These are phyloP conservation scores for Emesis russula DNA, from an alignment of 2,888 invertebrate genomes.

Conservation along the genomic window DNA sequence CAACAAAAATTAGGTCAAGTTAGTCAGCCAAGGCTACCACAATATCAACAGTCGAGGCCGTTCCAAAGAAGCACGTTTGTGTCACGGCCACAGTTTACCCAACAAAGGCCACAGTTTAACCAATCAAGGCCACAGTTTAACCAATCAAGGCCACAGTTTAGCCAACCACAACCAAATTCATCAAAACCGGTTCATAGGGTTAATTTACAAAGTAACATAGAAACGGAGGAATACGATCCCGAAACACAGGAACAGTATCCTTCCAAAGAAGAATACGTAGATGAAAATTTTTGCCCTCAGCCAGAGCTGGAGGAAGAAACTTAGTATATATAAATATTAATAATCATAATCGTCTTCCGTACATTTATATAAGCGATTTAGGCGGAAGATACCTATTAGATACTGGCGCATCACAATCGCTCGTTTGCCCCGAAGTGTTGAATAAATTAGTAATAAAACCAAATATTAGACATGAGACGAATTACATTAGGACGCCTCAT, in stretches of 20 bases:
- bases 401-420: slow-evolving; percentile 63
- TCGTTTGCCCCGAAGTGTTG: background rate
- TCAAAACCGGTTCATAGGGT: background rate
- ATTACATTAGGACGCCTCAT: background rate
- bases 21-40: too few species aligned
- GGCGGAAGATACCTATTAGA: slow-evolving; percentile 63
- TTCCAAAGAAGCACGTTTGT: too few species aligned
- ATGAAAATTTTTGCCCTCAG: too few species aligned
- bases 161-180: background rate
- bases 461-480: background rate
- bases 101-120: too few species aligned
- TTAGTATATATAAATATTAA: slow-evolving; percentile 33
- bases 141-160: too few species aligned
- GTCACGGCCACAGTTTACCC: too few species aligned
- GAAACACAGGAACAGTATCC: background rate
- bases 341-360: slow-evolving; percentile 47
- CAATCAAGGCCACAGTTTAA: too few species aligned
- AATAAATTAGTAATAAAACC: background rate
- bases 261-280: too few species aligned
- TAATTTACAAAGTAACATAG: background rate
- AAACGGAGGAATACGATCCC: slow-evolving; percentile 4
- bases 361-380: slow-evolving; percentile 54
- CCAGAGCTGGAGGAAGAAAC: background rate
- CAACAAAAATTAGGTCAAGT: too few species aligned
- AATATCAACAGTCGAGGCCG: too few species aligned